phyloP scores from a whole-genome alignment of 53 echinoderm and acorn worm species.

The Temnopleurus reevesii region DNA sequence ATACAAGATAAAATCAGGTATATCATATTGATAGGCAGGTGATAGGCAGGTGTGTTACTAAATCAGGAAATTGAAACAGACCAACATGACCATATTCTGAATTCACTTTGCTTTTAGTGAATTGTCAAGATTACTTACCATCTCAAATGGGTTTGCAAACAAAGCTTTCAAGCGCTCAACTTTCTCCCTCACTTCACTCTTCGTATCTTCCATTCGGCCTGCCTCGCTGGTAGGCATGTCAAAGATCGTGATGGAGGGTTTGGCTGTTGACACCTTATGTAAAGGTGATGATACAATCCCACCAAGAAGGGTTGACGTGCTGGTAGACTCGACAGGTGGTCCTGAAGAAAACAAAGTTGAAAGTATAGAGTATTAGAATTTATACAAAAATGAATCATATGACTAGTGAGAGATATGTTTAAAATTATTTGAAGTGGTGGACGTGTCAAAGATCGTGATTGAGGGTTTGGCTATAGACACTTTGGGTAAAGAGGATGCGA shows the following conservation, averaged over 20 bases:
- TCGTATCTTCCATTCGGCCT: not conserved
- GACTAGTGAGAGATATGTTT: no score
- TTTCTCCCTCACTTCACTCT: constrained; percentile 64
- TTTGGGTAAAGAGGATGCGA: constrained; percentile 1
- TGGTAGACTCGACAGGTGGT: constrained; percentile 14
- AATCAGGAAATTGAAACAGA: no score
- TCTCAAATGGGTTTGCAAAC: constrained; percentile 88
- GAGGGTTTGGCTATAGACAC: no score
- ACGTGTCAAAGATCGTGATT: constrained; percentile 60
- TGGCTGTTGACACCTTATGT: constrained; percentile 36
- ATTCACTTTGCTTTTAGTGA: no score
- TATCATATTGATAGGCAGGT: no score
- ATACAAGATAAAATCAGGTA: no score
- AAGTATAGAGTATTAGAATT: no score
- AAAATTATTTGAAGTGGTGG: no score
- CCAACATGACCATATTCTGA: no score
- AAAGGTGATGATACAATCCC: not conserved
- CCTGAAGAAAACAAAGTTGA: not conserved
- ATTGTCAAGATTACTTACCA: no score
- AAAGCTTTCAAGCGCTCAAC: constrained; percentile 61
- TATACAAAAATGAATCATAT: no score
- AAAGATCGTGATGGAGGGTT: constrained; percentile 63
- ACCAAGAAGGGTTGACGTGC: constrained; percentile 46
- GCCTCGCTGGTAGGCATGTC: constrained; percentile 27
- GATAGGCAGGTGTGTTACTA: no score